Conservation (phyloP, 2,888 invertebrate species). For the Eupithecia abbreviata region DNA sequence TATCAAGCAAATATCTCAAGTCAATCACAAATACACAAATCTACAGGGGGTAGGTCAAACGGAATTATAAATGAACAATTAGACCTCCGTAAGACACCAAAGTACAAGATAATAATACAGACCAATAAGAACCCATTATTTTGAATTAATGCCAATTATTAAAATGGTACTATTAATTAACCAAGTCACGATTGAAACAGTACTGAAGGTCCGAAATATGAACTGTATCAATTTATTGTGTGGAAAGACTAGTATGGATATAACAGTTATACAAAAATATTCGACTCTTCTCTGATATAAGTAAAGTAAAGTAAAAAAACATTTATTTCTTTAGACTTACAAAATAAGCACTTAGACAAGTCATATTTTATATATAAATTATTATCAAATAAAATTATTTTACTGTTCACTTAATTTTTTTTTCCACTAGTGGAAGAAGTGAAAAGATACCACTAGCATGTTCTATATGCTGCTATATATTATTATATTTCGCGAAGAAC, state of each 20-base stretch:
- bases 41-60: neutral
- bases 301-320: too few relatives aligned
- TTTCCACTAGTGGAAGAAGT: too few relatives aligned
- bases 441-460: too few relatives aligned
- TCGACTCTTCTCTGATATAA: too few relatives aligned
- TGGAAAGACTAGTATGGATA: slow-evolving; percentile 11
- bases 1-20: neutral
- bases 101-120: neutral
- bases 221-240: slow-evolving; percentile 19
- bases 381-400: too few relatives aligned
- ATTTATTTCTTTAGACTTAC: too few relatives aligned
- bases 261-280: neutral
- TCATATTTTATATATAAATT: too few relatives aligned
- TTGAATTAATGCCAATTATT: slow-evolving; percentile 19
- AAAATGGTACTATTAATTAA: slow-evolving; percentile 25
- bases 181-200: slow-evolving; percentile 25
- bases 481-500: too few relatives aligned
- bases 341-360: too few relatives aligned
- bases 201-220: slow-evolving; percentile 23
- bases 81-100: neutral
- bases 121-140: slow-evolving; percentile 9
- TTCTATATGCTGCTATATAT: too few relatives aligned
- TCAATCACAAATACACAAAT: neutral
- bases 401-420: too few relatives aligned
- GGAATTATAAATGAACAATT: neutral